These are phyloP conservation scores for Polypterus bichir DNA, from an alignment of 2,113 vertebrate species.

Conservation along the genomic window DNA sequence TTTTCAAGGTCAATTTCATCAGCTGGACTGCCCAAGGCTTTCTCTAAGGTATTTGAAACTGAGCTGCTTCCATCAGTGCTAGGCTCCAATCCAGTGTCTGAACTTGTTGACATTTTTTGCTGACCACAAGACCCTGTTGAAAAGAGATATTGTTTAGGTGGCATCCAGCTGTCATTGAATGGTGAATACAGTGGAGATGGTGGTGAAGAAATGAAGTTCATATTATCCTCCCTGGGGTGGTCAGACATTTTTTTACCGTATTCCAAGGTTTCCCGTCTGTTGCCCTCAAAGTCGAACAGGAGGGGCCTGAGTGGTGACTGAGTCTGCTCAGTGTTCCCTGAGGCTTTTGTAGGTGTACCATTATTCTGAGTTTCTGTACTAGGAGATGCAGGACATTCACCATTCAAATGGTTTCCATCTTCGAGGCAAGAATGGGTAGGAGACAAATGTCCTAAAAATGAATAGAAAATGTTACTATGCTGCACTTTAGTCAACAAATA, in stretches of 20 bases:
- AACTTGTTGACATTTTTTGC: conserved; percentile 33
- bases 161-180: neutral
- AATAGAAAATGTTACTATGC: conserved; percentile 6
- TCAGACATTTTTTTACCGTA: conserved; percentile 51
- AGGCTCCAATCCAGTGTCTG: conserved; percentile 2
- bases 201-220: conserved; percentile 23
- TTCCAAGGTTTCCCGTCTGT: conserved; percentile 58
- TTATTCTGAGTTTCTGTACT: conserved; percentile 42
- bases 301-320: conserved; percentile 52
- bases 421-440: conserved; percentile 58
- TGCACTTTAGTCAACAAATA: neutral
- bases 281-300: conserved; percentile 65
- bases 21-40: conserved; percentile 56
- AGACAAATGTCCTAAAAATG: conserved; percentile 47
- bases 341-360: conserved; percentile 47
- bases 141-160: conserved; percentile 14
- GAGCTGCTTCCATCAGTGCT: conserved; percentile 2
- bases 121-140: conserved; percentile 48
- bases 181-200: conserved; percentile 18
- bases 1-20: conserved; percentile 59
- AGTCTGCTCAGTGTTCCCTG: conserved; percentile 41
- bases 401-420: conserved; percentile 50
- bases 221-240: conserved; percentile 30
- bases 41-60: conserved; percentile 31
- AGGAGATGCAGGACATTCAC: conserved; percentile 40